Percentiles rank a stretch among this genome's conserved stretches.
phyloP scores from a whole-genome alignment of 2,113 vertebrate genomes.

The Dinomys branickii region DNA sequence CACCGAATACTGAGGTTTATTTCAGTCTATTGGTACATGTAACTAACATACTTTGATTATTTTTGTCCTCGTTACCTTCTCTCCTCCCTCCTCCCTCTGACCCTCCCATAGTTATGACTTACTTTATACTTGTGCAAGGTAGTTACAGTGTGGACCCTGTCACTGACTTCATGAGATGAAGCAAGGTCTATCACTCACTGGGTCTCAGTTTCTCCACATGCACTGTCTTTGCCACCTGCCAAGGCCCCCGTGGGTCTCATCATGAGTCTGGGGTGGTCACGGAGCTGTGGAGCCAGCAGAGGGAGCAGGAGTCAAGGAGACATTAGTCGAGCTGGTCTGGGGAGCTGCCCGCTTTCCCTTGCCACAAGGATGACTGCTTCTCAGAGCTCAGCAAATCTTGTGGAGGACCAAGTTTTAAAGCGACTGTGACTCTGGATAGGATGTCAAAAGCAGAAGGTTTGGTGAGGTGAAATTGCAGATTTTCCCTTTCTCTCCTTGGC shows the following conservation, averaged over 20 bases:
- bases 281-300: constrained; percentile 65
- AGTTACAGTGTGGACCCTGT: background rate
- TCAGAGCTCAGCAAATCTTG: background rate
- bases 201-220: background rate
- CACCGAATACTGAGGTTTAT: background rate
- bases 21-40: background rate
- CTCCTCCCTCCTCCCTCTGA: background rate
- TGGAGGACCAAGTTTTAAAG: background rate
- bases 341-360: rapidly evolving
- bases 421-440: background rate
- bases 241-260: background rate
- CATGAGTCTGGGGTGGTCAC: background rate
- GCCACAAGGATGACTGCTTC: rapidly evolving
- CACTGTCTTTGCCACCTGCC: background rate
- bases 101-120: background rate
- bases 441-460: background rate
- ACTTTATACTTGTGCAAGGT: background rate
- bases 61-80: background rate
- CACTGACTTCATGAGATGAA: background rate
- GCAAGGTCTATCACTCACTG: rapidly evolving
- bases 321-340: background rate
- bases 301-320: constrained; percentile 70
- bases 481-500: background rate
- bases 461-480: background rate
- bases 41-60: too few relatives aligned